Conservation (phyloP, 2,888 invertebrate species). For the Gryllus longicercus region DNA sequence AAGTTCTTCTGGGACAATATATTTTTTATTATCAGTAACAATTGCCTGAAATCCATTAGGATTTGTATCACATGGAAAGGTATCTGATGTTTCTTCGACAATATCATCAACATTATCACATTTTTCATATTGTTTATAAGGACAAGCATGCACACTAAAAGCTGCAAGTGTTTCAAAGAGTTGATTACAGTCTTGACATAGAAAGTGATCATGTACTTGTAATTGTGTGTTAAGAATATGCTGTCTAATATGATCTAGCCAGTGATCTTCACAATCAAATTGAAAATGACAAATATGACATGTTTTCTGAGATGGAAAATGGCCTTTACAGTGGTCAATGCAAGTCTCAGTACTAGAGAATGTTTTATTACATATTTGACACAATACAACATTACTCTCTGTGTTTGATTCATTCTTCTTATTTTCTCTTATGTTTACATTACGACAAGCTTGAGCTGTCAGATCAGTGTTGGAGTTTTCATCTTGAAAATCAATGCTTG, state of each 20-base stretch:
- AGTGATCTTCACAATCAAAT: not conserved
- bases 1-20: not conserved
- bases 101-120: not conserved
- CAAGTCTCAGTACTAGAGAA: not conserved
- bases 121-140: not conserved
- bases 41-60: not conserved
- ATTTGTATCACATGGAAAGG: not conserved
- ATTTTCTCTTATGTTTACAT: not conserved
- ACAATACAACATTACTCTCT: not conserved
- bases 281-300: not conserved
- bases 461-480: not conserved
- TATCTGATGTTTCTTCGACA: not conserved
- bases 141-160: not conserved
- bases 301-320: not conserved
- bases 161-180: not conserved
- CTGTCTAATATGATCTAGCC: not conserved
- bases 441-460: not conserved
- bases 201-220: not conserved
- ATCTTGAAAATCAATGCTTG: not conserved
- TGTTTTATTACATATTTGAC: slow-evolving; percentile 2
- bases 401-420: not conserved
- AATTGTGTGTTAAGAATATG: not conserved
- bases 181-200: not conserved
- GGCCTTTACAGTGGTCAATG: not conserved
- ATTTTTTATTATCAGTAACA: too few species aligned